Base-by-base conservation (phyloP, 2,888 invertebrate species). In the Trissoscelio sp. region DNA sequence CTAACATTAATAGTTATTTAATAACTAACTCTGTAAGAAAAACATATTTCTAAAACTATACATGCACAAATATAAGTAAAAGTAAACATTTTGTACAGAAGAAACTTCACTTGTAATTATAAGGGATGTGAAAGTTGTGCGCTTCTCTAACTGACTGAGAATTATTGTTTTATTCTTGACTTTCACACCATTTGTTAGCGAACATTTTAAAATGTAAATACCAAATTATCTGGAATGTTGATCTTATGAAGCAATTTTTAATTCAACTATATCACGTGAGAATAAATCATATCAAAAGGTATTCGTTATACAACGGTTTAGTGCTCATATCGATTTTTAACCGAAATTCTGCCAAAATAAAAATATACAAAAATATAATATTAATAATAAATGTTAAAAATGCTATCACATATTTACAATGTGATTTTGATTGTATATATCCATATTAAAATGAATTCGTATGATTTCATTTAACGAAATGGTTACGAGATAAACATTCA, bases 111-210 rank as follows among this genome's bases (percentile, higher is more conserved):
- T 20, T 58, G 58, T 37, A 51, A 37, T 39, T 53, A 53, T 51
- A 53, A 28, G 53, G 53, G 22, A 62, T 60, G 73, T 73, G 53
- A 73, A 73, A 73, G 73, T 73, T 73, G 53, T 31, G 53, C 73
- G 28, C 20, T 73, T 53, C 44, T 48, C 24, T n/a, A 48, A 58
- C 24, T 16, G 37, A 46, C 48, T 58, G 58, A 58, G 14, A 34
- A 57, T 22, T 58, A 7, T 51, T 58, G 31, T 22, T 28, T 14
- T 39, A 22, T 28, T 55, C 28, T 18, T 28, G 28, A 28, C 34
- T 44, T 64, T 28, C 64, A 72, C 42, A 42, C 12, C 7, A 53
- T 69, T 42, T 57, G 42, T 57, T 42, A 46, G 22, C 11, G 24
- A 44, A 28, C 42, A 42, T 57, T 44, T 14, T 9, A 28, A 72